phyloP scores from a whole-genome alignment of 2,113 vertebrate species.

The Cervus canadensis region DNA sequence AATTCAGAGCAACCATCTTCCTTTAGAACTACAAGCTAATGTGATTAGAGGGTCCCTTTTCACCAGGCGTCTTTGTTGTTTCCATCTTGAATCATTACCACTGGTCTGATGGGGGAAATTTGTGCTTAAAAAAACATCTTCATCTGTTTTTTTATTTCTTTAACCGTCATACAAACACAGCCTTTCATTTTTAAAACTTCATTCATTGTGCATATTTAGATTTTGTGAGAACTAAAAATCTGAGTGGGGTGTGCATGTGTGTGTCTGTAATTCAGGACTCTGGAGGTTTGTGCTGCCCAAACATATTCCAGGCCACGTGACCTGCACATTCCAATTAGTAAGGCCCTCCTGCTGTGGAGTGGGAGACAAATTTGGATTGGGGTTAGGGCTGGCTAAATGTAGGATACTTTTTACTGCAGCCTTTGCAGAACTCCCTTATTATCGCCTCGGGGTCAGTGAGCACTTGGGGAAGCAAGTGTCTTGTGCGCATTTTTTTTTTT shows the following conservation, averaged over 20 bases:
- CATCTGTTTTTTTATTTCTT: neutral
- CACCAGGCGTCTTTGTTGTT: conserved; percentile 42
- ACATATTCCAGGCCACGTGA: conserved; percentile 67
- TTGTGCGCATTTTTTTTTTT: conserved; percentile 21
- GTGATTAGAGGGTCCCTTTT: conserved; percentile 53
- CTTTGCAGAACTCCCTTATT: conserved; percentile 69
- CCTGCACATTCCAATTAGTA: conserved; percentile 75
- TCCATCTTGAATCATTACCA: conserved; percentile 28
- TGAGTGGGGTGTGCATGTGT: neutral
- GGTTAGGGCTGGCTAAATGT: conserved; percentile 52
- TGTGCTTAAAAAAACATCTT: neutral
- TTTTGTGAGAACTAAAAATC: neutral
- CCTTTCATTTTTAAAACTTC: conserved; percentile 19
- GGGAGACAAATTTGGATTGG: conserved; percentile 60
- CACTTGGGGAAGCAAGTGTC: conserved; percentile 31
- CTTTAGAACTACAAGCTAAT: conserved; percentile 51
- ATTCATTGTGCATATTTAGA: neutral
- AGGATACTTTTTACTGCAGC: conserved; percentile 20
- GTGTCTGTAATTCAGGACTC: neutral
- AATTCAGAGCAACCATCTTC: conserved; percentile 62
- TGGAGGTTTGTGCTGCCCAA: conserved; percentile 40
- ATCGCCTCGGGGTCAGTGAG: conserved; percentile 52
- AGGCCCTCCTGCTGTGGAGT: conserved; percentile 69
- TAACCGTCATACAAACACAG: neutral
- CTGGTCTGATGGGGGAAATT: neutral